These are phyloP conservation scores for Ceratoteleas bidentatus DNA, from an alignment of 1,140 invertebrate genomes.

Conservation along the genomic window DNA sequence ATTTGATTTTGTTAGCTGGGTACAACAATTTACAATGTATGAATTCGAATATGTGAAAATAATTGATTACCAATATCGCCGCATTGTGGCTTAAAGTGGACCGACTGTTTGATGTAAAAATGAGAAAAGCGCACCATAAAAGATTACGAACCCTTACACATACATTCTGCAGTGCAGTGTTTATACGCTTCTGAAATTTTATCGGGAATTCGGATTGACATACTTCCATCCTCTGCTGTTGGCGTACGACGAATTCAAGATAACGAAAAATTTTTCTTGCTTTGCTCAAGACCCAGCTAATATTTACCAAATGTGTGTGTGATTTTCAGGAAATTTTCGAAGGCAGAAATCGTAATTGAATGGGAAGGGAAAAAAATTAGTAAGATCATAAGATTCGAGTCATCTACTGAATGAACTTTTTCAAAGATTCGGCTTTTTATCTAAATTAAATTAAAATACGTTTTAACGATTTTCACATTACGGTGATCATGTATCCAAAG, in stretches of 20 bases:
- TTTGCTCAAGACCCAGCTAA: slow-evolving; percentile 25
- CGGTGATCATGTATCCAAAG: too few relatives aligned
- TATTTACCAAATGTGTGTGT: slow-evolving; percentile 6
- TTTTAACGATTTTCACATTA: too few relatives aligned
- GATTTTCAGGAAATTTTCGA: slow-evolving; percentile 3
- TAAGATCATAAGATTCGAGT: too few relatives aligned
- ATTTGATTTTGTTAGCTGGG: too few relatives aligned
- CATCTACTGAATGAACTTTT: too few relatives aligned
- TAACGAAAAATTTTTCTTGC: slow-evolving; percentile 35
- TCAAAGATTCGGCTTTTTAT: too few relatives aligned
- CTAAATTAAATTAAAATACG: too few relatives aligned
- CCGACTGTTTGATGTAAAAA: slow-evolving; percentile 14
- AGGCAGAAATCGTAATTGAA: neutral
- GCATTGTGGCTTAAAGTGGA: neutral
- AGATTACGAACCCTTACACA: slow-evolving; percentile 18
- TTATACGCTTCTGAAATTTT: slow-evolving; percentile 41
- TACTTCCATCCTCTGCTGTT: slow-evolving; percentile 28
- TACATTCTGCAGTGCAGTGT: slow-evolving; percentile 12
- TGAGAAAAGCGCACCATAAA: slow-evolving; percentile 16
- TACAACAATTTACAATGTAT: neutral
- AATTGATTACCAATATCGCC: neutral
- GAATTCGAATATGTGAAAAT: neutral
- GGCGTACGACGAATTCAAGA: slow-evolving; percentile 38
- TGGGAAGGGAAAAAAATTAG: too few relatives aligned
- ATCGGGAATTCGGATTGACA: slow-evolving; percentile 45